Evolutionary conservation across 2,888 invertebrate species (phyloP).

Genomic region (Papilio elwesi): DNA sequence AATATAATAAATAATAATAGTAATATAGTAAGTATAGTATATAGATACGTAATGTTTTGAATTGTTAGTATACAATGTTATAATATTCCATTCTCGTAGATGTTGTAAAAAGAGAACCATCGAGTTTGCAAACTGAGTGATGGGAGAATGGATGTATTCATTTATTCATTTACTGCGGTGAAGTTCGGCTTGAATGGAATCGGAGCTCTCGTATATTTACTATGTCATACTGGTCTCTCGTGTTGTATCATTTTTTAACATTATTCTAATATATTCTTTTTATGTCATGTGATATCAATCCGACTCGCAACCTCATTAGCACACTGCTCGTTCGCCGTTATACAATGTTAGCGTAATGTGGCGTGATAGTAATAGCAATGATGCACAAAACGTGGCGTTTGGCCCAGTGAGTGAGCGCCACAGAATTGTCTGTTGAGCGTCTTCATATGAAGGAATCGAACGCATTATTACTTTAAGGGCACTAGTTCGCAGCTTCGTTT

Average conservation of each 20-base stretch:
- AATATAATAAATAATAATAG: too few species aligned
- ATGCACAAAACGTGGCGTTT: neutral
- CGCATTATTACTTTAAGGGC: conserved; percentile 1
- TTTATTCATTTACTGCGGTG: too few species aligned
- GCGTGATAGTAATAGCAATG: conserved; percentile 9
- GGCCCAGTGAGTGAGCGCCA: conserved; percentile 5
- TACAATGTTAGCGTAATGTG: conserved; percentile 5
- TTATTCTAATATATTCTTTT: neutral
- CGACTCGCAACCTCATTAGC: neutral
- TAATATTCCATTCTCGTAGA: neutral
- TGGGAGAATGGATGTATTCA: too few species aligned
- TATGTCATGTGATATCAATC: neutral
- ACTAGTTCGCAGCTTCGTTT: conserved; percentile 11
- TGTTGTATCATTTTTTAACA: neutral
- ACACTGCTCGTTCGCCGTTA: neutral
- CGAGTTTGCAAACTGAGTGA: conserved; percentile 3
- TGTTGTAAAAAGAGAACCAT: neutral
- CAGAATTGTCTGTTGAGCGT: neutral
- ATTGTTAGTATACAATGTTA: neutral
- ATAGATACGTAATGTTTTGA: too few species aligned
- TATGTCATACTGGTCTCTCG: too few species aligned
- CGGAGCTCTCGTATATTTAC: too few species aligned
- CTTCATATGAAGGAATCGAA: neutral
- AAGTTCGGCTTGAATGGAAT: too few species aligned
- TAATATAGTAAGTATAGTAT: too few species aligned